Percentiles rank a stretch among this genome's conserved stretches.
These are phyloP conservation scores for Vollenhovia emeryi DNA, from an alignment of 1,140 invertebrate species.

Conservation along the genomic window DNA sequence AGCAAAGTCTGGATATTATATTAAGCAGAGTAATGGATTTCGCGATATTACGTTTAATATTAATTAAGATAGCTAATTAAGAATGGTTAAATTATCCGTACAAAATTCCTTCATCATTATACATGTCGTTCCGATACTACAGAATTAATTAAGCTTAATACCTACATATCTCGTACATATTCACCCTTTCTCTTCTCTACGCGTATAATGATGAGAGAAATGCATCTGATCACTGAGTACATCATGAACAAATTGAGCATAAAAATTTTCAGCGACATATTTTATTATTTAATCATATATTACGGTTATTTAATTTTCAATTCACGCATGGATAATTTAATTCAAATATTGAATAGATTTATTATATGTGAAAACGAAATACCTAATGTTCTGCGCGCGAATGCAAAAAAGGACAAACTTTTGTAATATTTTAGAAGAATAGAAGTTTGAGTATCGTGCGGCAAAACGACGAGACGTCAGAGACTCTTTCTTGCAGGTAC, in stretches of 20 bases:
- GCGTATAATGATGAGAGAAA: neutral
- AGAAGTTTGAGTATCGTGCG: neutral
- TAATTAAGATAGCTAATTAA: constrained; percentile 30
- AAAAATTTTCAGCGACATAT: neutral
- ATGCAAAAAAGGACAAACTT: neutral
- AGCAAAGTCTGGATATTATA: neutral
- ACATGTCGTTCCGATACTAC: neutral
- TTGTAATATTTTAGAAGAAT: neutral
- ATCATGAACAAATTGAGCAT: neutral
- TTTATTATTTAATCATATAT: neutral
- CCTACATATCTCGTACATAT: neutral
- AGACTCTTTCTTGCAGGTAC: constrained; percentile 84
- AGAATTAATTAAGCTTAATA: constrained; percentile 21
- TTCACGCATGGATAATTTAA: neutral
- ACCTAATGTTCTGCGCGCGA: neutral
- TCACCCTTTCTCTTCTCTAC: neutral
- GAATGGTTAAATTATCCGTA: constrained; percentile 9
- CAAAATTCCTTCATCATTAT: neutral
- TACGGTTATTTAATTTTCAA: neutral
- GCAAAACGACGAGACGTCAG: neutral
- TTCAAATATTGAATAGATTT: neutral
- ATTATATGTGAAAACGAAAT: neutral
- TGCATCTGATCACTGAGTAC: neutral
- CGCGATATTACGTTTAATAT: neutral
- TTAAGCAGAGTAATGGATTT: constrained; percentile 18